phyloP scores from a whole-genome alignment of 2,888 invertebrate species.

The Caenorhabditis sp. region DNA sequence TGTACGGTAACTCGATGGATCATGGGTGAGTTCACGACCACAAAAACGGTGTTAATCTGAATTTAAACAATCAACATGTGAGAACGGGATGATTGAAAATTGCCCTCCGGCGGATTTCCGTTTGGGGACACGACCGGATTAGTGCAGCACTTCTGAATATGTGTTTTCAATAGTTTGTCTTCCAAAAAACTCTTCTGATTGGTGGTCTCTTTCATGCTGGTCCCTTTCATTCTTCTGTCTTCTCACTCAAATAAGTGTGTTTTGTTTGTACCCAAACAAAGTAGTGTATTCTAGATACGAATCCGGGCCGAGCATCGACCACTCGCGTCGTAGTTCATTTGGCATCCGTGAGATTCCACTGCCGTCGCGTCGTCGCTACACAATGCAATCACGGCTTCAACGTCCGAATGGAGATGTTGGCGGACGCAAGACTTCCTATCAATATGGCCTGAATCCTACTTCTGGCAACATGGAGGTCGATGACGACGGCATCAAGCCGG shows the following conservation, averaged over 20 bases:
- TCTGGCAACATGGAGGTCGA: slow-evolving; percentile 41
- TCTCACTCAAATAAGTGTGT: too few relatives aligned
- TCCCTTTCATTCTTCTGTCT: too few relatives aligned
- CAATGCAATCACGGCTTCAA: slow-evolving; percentile 42
- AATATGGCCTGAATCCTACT: slow-evolving; percentile 30
- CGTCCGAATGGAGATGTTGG: slow-evolving; percentile 34
- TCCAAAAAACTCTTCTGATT: too few relatives aligned
- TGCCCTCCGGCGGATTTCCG: slow-evolving; percentile 41
- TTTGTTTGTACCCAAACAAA: too few relatives aligned
- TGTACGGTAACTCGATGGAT: slow-evolving; percentile 61
- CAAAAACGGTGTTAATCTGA: slow-evolving; percentile 17
- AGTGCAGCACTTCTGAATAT: slow-evolving; percentile 17
- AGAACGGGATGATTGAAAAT: slow-evolving; percentile 40
- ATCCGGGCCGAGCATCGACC: slow-evolving; percentile 57
- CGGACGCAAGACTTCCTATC: slow-evolving; percentile 52
- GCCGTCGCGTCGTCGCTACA: slow-evolving; percentile 44
- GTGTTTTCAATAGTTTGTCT: slow-evolving; percentile 8
- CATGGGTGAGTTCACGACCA: slow-evolving; percentile 50
- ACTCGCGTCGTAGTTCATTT: slow-evolving; percentile 61
- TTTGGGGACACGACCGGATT: slow-evolving; percentile 35
- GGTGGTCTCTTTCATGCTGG: too few relatives aligned
- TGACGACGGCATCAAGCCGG: slow-evolving; percentile 60
- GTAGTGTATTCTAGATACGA: slow-evolving; percentile 53
- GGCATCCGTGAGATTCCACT: slow-evolving; percentile 52
- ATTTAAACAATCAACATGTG: slow-evolving; percentile 33